phyloP scores from a whole-genome alignment of 2,113 vertebrate genomes.

The Otis tarda region DNA sequence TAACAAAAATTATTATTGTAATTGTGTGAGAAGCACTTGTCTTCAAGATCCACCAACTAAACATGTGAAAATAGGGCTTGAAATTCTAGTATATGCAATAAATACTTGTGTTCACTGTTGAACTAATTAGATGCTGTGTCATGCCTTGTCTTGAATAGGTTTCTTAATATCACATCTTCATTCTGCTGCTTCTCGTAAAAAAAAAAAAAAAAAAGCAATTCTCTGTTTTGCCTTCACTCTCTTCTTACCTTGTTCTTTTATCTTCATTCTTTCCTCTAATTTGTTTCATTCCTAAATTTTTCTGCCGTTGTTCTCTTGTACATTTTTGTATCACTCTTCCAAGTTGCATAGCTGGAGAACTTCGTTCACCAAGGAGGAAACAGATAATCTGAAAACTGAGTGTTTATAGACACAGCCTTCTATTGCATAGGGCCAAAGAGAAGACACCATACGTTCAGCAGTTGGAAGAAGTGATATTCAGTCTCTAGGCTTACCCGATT shows the following conservation, averaged over 20 bases:
- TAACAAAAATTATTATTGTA: neutral
- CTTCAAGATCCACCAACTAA: neutral
- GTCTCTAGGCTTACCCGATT: neutral
- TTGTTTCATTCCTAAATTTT: neutral
- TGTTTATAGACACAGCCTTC: neutral
- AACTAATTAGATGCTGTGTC: neutral
- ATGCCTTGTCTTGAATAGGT: neutral
- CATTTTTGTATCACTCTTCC: accelerated
- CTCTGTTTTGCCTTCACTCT: neutral
- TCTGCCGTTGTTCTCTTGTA: neutral
- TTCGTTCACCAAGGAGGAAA: neutral
- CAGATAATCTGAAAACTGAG: neutral
- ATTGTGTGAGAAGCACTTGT: neutral
- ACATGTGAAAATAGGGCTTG: neutral
- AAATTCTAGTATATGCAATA: neutral
- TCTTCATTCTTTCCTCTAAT: neutral
- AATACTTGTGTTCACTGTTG: neutral
- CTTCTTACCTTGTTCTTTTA: neutral
- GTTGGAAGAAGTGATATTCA: neutral
- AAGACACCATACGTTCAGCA: neutral
- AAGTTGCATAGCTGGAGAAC: neutral
- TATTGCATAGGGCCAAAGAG: neutral
- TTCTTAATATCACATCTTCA: neutral
- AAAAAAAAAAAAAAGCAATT: neutral
- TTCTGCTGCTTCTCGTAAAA: neutral